phyloP scores from a whole-genome alignment of 2,113 vertebrate genomes.

The Apus apus region DNA sequence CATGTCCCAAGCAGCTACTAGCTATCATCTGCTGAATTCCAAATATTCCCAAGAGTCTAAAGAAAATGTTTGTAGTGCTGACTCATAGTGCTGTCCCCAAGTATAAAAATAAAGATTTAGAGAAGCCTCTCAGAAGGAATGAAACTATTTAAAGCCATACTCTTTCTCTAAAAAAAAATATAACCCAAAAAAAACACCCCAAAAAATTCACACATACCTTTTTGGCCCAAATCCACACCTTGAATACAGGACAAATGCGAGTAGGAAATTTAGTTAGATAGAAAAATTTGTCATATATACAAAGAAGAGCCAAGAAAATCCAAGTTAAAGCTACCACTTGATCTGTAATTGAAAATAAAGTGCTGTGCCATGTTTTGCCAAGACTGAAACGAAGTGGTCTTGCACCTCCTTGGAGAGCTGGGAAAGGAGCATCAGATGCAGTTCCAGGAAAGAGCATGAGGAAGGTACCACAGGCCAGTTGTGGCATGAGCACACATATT shows the following conservation, averaged over 20 bases:
- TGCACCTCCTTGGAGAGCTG: neutral
- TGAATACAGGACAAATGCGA: neutral
- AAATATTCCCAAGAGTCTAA: constrained; percentile 33
- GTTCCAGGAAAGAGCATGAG: neutral
- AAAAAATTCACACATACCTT: neutral
- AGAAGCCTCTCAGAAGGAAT: neutral
- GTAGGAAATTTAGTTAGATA: neutral
- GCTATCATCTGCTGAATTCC: neutral
- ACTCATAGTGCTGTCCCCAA: neutral
- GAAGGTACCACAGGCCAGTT: neutral
- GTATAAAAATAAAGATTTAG: neutral
- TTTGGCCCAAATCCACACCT: neutral
- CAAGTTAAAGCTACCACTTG: neutral
- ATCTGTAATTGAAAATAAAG: neutral
- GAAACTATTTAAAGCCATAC: constrained; percentile 30
- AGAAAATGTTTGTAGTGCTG: constrained; percentile 11
- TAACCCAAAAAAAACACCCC: neutral
- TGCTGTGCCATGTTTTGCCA: neutral
- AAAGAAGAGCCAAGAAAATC: neutral
- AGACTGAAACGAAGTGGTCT: neutral
- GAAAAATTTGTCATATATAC: neutral
- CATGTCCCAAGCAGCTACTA: neutral
- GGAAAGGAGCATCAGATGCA: neutral
- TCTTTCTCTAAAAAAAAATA: neutral
- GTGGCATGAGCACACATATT: fast-evolving